A percentile compares a stretch with the other conserved stretches of the same genome.
phyloP scores from a whole-genome alignment of 2,888 invertebrate species.

The Quadriops clusia region DNA sequence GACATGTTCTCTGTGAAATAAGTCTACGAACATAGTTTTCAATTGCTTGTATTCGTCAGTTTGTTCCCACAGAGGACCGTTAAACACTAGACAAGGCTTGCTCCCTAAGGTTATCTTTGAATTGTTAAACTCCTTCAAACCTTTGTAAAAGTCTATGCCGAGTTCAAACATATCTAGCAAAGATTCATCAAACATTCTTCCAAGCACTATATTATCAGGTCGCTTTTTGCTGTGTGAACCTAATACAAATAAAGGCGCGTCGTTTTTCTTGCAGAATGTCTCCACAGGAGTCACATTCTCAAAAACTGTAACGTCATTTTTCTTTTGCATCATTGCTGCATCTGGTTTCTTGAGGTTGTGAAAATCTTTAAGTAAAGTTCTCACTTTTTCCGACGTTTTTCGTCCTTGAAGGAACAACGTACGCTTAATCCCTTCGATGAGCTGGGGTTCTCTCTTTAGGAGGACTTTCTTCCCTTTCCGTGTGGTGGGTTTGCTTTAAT shows the following conservation, averaged over 20 bases:
- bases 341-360: slow-evolving; percentile 79
- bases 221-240: slow-evolving; percentile 90
- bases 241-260: slow-evolving; percentile 82
- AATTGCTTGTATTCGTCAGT: slow-evolving; percentile 69
- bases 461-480: slow-evolving; percentile 78
- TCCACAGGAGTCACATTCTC: slow-evolving; percentile 80
- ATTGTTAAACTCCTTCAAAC: slow-evolving; percentile 66
- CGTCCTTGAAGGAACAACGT: slow-evolving; percentile 77
- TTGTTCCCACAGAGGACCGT: slow-evolving; percentile 83
- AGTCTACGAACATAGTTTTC: slow-evolving; percentile 81
- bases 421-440: slow-evolving; percentile 78
- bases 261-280: slow-evolving; percentile 65
- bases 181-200: slow-evolving; percentile 79
- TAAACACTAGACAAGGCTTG: slow-evolving; percentile 86
- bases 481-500: slow-evolving; percentile 75
- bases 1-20: slow-evolving; percentile 77
- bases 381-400: slow-evolving; percentile 59
- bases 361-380: slow-evolving; percentile 72
- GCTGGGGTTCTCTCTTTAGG: slow-evolving; percentile 70
- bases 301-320: slow-evolving; percentile 86
- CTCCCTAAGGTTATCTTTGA: slow-evolving; percentile 53
- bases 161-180: slow-evolving; percentile 95
- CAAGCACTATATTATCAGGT: slow-evolving; percentile 82
- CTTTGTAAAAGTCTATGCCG: slow-evolving; percentile 59
- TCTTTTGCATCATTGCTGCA: slow-evolving; percentile 59